Percentiles rank a stretch among this genome's conserved stretches.
These are phyloP conservation scores for Lydus trimaculatus DNA, from an alignment of 2,888 invertebrate species.

Conservation along the genomic window DNA sequence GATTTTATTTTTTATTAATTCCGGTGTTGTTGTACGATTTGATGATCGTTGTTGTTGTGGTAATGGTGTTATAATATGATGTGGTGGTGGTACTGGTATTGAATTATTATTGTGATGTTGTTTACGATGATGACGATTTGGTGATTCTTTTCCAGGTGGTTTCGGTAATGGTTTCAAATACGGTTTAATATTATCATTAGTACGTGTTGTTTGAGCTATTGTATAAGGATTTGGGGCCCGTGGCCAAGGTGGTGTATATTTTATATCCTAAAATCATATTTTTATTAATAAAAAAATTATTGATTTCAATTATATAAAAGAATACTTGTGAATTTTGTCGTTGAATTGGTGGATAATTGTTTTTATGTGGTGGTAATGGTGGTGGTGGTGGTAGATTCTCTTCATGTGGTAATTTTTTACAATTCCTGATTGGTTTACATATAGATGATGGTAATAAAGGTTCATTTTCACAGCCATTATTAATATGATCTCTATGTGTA, in stretches of 20 bases:
- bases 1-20: slow-evolving; percentile 52
- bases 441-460: slow-evolving; percentile 61
- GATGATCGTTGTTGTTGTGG: slow-evolving; percentile 50
- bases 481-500: slow-evolving; percentile 58
- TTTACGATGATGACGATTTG: slow-evolving; percentile 53
- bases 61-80: slow-evolving; percentile 40
- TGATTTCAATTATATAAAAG: not conserved
- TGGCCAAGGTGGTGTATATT: slow-evolving; percentile 71
- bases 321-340: slow-evolving; percentile 19
- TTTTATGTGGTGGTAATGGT: slow-evolving; percentile 67
- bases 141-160: slow-evolving; percentile 63
- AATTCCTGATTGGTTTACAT: slow-evolving; percentile 47
- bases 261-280: slow-evolving; percentile 43
- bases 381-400: slow-evolving; percentile 68
- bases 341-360: slow-evolving; percentile 44
- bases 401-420: slow-evolving; percentile 59
- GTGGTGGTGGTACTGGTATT: slow-evolving; percentile 47
- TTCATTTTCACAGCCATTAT: slow-evolving; percentile 66
- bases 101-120: slow-evolving; percentile 43
- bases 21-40: slow-evolving; percentile 47
- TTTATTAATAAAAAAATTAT: not conserved
- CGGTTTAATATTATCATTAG: slow-evolving; percentile 55
- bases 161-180: slow-evolving; percentile 68
- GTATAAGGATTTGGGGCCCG: slow-evolving; percentile 62
- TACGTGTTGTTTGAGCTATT: slow-evolving; percentile 35